These are phyloP conservation scores for Eleutherodactylus coqui DNA, from an alignment of 2,797 vertebrate species.

Conservation along the genomic window DNA sequence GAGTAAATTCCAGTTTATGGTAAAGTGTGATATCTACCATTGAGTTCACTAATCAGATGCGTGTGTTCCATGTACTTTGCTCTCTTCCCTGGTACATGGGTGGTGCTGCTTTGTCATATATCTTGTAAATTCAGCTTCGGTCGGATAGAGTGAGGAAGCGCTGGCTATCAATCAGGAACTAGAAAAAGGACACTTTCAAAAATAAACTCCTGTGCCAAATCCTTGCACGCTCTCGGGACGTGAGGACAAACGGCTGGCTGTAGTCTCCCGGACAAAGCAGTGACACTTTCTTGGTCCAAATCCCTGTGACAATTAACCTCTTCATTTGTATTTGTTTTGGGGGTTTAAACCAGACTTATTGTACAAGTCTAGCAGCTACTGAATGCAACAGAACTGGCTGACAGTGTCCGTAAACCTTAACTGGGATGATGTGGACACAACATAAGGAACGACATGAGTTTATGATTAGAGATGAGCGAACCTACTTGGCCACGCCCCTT, in stretches of 20 bases:
- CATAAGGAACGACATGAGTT: no score
- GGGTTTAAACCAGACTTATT: no score
- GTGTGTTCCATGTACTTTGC: neutral
- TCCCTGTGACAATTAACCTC: conserved; percentile 18
- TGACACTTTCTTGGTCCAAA: conserved; percentile 19
- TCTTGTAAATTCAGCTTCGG: neutral
- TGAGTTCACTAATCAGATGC: neutral
- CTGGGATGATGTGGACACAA: no score
- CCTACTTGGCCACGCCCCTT: no score
- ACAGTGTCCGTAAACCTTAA: no score
- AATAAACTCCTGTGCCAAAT: conserved; percentile 38
- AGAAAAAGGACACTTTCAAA: conserved; percentile 25
- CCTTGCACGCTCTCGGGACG: neutral
- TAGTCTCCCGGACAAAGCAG: neutral
- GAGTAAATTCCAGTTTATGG: neutral
- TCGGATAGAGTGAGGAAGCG: conserved; percentile 19
- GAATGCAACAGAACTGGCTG: neutral
- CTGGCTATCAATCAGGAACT: conserved; percentile 37
- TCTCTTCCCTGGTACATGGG: neutral
- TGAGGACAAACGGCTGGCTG: conserved; percentile 28
- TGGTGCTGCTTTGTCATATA: neutral
- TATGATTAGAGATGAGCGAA: no score
- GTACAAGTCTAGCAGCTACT: no score
- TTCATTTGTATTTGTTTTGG: neutral
- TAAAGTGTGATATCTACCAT: neutral